A percentile compares a stretch with the other conserved stretches of the same genome.
These are phyloP conservation scores for Drosophila siamana DNA, from an alignment of 2,888 invertebrate genomes.

Conservation along the genomic window DNA sequence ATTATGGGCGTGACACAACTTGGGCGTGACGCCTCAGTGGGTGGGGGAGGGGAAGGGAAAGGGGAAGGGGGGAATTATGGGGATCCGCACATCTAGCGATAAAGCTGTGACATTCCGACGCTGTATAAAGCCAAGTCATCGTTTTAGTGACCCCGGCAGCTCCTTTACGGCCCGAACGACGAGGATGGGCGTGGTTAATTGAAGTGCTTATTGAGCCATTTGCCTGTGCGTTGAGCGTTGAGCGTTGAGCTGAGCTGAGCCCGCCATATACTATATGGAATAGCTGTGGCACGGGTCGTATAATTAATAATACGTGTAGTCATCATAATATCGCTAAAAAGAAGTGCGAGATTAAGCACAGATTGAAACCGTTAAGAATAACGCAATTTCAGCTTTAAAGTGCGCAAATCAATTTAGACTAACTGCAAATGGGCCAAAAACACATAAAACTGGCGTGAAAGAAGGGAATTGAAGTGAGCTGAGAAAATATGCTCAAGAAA, in stretches of 20 bases:
- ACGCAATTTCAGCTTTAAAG: slow-evolving; percentile 1
- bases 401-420: background rate
- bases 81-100: slow-evolving; percentile 22
- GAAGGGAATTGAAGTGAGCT: background rate
- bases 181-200: slow-evolving; percentile 41
- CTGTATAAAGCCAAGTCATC: slow-evolving; percentile 26
- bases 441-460: background rate
- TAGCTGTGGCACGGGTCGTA: slow-evolving; percentile 13
- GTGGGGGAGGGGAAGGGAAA: background rate
- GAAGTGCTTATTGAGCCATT: slow-evolving; percentile 53
- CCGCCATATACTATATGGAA: slow-evolving; percentile 12
- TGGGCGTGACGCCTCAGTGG: slow-evolving; percentile 24
- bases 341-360: slow-evolving; percentile 11
- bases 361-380: slow-evolving; percentile 3
- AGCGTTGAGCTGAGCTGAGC: slow-evolving; percentile 1
- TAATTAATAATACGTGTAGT: slow-evolving; percentile 26
- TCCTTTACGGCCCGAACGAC: background rate
- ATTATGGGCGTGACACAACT: slow-evolving; percentile 22
- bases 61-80: too few relatives aligned
- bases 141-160: slow-evolving; percentile 17
- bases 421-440: background rate
- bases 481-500: background rate
- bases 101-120: slow-evolving; percentile 18
- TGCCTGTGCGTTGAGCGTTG: too few relatives aligned
- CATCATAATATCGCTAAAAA: slow-evolving; percentile 19